Percentiles rank a stretch among this genome's conserved stretches.
Conservation (phyloP, 2,888 invertebrate genomes). For the Drosophila mulleri region DNA sequence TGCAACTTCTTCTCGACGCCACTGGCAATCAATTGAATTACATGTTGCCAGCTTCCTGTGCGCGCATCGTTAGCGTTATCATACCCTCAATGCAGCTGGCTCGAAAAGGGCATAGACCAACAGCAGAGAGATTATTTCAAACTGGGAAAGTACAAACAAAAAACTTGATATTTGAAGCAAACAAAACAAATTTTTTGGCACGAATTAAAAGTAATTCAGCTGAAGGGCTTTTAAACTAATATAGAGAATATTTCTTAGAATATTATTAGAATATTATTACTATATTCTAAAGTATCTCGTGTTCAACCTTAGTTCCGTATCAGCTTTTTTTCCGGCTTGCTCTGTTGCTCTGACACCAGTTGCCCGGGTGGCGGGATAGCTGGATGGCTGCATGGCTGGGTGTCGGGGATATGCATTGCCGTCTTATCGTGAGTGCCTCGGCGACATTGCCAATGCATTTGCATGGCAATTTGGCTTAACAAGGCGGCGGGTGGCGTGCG, state of each 20-base stretch:
- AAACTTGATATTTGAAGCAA: neutral
- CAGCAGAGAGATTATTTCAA: neutral
- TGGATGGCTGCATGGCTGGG: neutral
- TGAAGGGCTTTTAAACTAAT: too few species aligned
- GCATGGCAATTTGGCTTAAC: conserved; percentile 74
- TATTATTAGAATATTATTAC: too few species aligned
- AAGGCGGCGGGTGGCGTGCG: conserved; percentile 50
- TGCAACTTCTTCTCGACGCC: conserved; percentile 43
- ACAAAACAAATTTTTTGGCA: neutral
- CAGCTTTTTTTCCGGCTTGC: conserved; percentile 10
- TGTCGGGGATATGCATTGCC: conserved; percentile 29
- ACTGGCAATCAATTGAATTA: conserved; percentile 74
- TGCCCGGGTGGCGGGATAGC: conserved; percentile 15
- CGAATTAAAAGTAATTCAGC: too few species aligned
- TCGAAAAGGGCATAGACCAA: conserved; percentile 4
- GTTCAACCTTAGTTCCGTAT: neutral
- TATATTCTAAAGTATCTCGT: conserved; percentile 9
- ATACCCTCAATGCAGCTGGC: conserved; percentile 18
- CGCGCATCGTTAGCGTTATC: conserved; percentile 64
- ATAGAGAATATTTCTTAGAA: too few species aligned
- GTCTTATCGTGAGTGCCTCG: conserved; percentile 40
- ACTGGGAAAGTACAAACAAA: neutral
- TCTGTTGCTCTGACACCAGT: conserved; percentile 47
- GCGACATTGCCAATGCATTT: conserved; percentile 53
- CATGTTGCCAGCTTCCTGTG: conserved; percentile 71